phyloP scores from a whole-genome alignment of 2,113 vertebrate species.

The Mobula hypostoma region DNA sequence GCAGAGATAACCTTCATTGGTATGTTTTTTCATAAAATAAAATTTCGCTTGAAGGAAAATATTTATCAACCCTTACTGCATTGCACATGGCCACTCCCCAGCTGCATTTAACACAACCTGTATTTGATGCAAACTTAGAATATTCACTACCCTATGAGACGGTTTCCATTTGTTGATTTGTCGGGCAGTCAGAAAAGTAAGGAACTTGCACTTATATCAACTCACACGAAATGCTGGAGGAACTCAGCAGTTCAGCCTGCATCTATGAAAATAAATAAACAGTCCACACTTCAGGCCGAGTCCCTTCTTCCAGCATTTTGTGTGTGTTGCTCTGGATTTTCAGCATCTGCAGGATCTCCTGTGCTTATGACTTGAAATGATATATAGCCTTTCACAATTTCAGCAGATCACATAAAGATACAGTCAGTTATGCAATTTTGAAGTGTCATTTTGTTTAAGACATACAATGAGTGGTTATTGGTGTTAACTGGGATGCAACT shows the following conservation, averaged over 20 bases:
- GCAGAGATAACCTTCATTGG: background rate
- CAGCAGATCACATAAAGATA: too few species aligned
- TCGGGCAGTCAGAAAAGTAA: background rate
- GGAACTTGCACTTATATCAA: background rate
- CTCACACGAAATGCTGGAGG: too few species aligned
- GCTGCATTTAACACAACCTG: background rate
- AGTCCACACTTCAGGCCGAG: too few species aligned
- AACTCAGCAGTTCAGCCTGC: too few species aligned
- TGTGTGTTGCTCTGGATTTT: too few species aligned
- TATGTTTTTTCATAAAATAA: conserved; percentile 10
- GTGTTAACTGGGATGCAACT: too few species aligned
- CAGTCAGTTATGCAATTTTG: background rate
- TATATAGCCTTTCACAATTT: too few species aligned
- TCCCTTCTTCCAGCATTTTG: too few species aligned
- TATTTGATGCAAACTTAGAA: background rate
- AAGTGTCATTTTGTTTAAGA: background rate
- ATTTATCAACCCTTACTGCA: conserved; percentile 17
- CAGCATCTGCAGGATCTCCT: too few species aligned
- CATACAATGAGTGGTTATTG: too few species aligned
- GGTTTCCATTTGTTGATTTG: background rate
- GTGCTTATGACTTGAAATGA: too few species aligned
- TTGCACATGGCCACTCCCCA: background rate
- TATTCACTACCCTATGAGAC: background rate
- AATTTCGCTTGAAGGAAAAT: background rate
- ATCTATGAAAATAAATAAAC: too few species aligned